Percentiles rank a stretch among this genome's conserved stretches.
phyloP scores from a whole-genome alignment of 1,140 invertebrate species.

The Wasmannia auropunctata region DNA sequence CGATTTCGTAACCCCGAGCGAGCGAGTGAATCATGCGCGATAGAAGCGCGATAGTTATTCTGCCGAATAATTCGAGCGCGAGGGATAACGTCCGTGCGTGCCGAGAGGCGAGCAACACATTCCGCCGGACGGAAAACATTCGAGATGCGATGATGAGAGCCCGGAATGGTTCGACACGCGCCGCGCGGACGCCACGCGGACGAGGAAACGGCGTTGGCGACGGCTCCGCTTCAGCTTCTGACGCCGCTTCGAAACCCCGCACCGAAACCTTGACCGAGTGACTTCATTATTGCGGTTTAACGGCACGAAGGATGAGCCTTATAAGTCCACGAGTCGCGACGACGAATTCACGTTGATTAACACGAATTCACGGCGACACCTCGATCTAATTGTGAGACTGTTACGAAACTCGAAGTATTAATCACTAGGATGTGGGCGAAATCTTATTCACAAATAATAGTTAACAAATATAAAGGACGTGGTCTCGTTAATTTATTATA shows the following conservation, averaged over 20 bases:
- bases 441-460: neutral
- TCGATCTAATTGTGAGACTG: neutral
- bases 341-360: slow-evolving; percentile 59
- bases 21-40: slow-evolving; percentile 64
- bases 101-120: neutral
- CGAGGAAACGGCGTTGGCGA: neutral
- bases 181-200: neutral
- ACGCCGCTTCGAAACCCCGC: slow-evolving; percentile 31
- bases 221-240: neutral
- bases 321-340: slow-evolving; percentile 64
- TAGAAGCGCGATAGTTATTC: slow-evolving; percentile 27
- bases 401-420: neutral
- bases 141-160: neutral
- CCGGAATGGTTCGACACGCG: neutral
- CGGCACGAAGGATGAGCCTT: slow-evolving; percentile 70
- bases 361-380: slow-evolving; percentile 27
- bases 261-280: slow-evolving; percentile 76
- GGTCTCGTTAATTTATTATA: neutral
- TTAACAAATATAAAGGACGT: neutral
- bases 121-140: neutral
- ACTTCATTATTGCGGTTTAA: slow-evolving; percentile 74
- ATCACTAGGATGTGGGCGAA: neutral
- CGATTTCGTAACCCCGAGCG: slow-evolving; percentile 44
- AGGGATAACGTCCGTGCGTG: slow-evolving; percentile 13
- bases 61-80: slow-evolving; percentile 57